Percentiles rank a stretch among this genome's conserved stretches.
Conservation (phyloP, 2,888 invertebrate species). For the Cremastobaeus sp. region DNA sequence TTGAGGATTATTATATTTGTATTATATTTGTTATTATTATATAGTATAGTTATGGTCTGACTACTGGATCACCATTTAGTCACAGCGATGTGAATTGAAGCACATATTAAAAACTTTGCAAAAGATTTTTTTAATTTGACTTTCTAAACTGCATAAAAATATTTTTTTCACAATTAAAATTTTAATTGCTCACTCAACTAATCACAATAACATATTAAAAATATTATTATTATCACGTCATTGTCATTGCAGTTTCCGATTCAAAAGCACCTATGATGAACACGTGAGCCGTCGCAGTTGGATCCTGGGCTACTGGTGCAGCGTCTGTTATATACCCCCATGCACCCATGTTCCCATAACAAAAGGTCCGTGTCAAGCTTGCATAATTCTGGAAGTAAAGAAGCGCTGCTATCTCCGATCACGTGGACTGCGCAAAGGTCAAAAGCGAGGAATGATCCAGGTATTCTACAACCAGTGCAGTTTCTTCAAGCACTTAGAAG, state of each 20-base stretch:
- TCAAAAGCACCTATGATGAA: constrained; percentile 70
- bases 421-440: constrained; percentile 65
- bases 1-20: too few relatives aligned
- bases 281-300: constrained; percentile 72
- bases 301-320: constrained; percentile 75
- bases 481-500: constrained; percentile 71
- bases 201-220: too few relatives aligned
- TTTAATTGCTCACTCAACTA: too few relatives aligned
- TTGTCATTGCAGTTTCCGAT: constrained; percentile 68
- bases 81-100: too few relatives aligned
- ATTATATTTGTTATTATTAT: too few relatives aligned
- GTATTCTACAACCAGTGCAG: constrained; percentile 75
- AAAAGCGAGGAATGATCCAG: constrained; percentile 66
- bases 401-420: constrained; percentile 65
- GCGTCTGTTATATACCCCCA: constrained; percentile 65
- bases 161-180: too few relatives aligned
- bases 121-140: too few relatives aligned
- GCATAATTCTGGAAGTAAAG: constrained; percentile 60
- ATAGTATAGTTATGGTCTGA: too few relatives aligned
- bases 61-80: too few relatives aligned
- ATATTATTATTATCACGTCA: too few relatives aligned
- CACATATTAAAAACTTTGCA: too few relatives aligned
- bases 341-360: constrained; percentile 65
- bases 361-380: constrained; percentile 59
- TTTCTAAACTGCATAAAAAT: too few relatives aligned